phyloP scores from a whole-genome alignment of 2,888 invertebrate genomes.

The Stegophylla sp. region DNA sequence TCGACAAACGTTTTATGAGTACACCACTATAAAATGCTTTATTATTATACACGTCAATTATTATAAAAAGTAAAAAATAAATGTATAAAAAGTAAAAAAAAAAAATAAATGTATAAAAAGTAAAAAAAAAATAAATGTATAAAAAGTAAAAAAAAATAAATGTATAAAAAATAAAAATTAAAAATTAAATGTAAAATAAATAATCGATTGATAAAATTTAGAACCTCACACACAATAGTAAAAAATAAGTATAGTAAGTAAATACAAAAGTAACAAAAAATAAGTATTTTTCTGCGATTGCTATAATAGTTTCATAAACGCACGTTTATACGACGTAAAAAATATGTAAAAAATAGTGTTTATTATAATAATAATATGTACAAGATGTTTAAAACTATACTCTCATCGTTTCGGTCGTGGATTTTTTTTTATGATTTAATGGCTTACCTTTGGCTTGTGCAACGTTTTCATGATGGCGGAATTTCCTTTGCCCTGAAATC shows the following conservation, averaged over 20 bases:
- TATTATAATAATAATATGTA: neutral
- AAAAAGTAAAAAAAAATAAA: neutral
- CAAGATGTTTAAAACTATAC: neutral
- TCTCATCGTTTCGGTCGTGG: slow-evolving; percentile 18
- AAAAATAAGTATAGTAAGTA: neutral
- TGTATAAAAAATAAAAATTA: neutral
- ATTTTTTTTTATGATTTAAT: slow-evolving; percentile 56
- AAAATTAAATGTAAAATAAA: neutral
- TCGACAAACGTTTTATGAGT: slow-evolving; percentile 22
- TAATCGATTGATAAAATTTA: neutral
- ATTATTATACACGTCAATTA: slow-evolving; percentile 19
- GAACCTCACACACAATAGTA: slow-evolving; percentile 7
- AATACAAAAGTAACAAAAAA: slow-evolving; percentile 5
- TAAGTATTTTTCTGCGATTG: neutral
- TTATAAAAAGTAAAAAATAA: neutral
- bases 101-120: neutral
- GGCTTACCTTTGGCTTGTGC: slow-evolving; percentile 58
- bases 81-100: neutral
- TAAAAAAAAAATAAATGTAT: neutral
- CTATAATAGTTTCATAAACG: neutral
- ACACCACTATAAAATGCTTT: neutral
- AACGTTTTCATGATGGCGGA: slow-evolving; percentile 44
- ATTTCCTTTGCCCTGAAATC: slow-evolving; percentile 55
- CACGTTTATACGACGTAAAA: slow-evolving; percentile 1
- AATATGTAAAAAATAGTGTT: slow-evolving; percentile 4